phyloP scores from a whole-genome alignment of 1,140 invertebrate species.

The Drosophila neocordata region DNA sequence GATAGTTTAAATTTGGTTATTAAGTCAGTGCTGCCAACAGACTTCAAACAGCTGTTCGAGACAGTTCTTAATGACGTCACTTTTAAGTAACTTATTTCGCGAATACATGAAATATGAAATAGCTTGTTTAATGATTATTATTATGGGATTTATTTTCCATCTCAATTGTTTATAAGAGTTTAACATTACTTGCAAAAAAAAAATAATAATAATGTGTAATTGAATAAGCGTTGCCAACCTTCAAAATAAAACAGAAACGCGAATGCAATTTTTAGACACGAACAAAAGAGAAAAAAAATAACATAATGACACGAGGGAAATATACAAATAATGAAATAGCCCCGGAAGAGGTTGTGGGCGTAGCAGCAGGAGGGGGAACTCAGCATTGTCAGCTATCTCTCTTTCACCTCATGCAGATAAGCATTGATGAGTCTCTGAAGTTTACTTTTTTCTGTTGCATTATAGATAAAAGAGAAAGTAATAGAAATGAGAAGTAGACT shows the following conservation, averaged over 20 bases:
- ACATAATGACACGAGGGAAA: conserved; percentile 59
- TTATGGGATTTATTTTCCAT: neutral
- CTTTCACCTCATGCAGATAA: conserved; percentile 17
- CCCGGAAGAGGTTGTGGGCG: neutral
- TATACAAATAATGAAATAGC: conserved; percentile 53
- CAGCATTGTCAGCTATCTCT: conserved; percentile 11
- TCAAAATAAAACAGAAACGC: conserved; percentile 38
- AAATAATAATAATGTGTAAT: neutral
- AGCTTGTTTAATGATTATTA: conserved; percentile 26
- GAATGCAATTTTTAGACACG: conserved; percentile 21
- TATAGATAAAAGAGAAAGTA: conserved; percentile 81
- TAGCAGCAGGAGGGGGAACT: neutral
- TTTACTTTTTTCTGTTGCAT: conserved; percentile 21
- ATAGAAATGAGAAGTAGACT: conserved; percentile 53
- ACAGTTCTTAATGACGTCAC: conserved; percentile 38
- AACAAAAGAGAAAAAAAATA: conserved; percentile 41
- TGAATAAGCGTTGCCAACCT: conserved; percentile 48
- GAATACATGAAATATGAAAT: too few species aligned
- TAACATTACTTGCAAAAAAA: conserved; percentile 61
- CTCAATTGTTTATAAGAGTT: neutral
- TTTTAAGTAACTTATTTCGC: neutral
- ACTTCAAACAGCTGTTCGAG: neutral
- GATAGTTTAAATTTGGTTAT: too few species aligned
- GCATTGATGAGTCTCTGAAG: conserved; percentile 7
- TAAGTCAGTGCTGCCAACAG: too few species aligned